Base-by-base conservation (phyloP, 2,888 invertebrate species). In the Acrobasis suavella region DNA sequence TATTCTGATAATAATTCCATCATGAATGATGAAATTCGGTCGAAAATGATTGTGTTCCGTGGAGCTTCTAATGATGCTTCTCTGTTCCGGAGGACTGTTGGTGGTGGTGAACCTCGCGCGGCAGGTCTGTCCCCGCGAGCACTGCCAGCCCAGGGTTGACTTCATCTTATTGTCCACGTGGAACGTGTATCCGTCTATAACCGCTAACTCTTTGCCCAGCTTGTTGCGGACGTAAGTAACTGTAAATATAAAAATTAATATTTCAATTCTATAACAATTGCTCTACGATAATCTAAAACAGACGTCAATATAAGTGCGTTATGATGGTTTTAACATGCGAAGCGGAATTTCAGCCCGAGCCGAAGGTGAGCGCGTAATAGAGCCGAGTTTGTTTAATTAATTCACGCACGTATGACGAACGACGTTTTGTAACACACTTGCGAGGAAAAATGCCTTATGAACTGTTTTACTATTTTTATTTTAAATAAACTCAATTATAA, bases 41-140 rank as follows among this genome's bases (percentile, higher is more conserved):
- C 68, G 70, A 7, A 51, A n/a, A 42, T 76, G 77, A 0, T 52
- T 63, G 15, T 77, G 77, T 32, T 16, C n/a, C 3, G 32, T 52
- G 52, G 22, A 32, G 12, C n/a, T 52, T 32, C 32, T 32, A 1
- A 52, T 32, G 32, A 52, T n/a, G 9, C 14, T 2, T 32, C 52
- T 52, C 9, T 52, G 14, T 8, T 12, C 7, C 0, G 52, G 32
- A 12, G 17, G 12, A 8, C 12, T 17, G 52, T 52, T 52, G 32
- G 52, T 32, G 3, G 56, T 56, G 14, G 42, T 38, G 42, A 56
- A 46, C 10, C 56, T 16, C 5, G 56, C 56, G 12, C 17, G 16
- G 42, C 55, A 55, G 10, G 51, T 22, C 16, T 39, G 37, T 5
- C 42, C 15, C 42, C 15, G 15, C 5, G 42, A 38, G 56, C 56